Percentiles rank a stretch among this genome's conserved stretches.
Conservation (phyloP, 2,113 vertebrate species). For the Callorhinus ursinus region DNA sequence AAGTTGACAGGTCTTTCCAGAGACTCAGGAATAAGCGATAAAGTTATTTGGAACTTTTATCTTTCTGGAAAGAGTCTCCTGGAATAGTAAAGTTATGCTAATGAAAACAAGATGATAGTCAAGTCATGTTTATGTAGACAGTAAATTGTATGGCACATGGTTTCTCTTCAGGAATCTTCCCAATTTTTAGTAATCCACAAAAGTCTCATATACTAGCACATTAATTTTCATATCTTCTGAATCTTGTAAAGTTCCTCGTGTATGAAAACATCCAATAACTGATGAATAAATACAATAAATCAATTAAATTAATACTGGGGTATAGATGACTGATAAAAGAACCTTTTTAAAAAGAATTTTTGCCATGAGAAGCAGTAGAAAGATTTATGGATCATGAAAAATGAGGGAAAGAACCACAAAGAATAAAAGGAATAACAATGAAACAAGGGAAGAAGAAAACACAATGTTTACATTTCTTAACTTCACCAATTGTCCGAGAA, state of each 20-base stretch:
- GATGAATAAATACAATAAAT: not conserved
- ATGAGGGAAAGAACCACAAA: not conserved
- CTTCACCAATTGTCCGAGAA: not conserved
- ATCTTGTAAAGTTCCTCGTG: not conserved
- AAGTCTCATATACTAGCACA: not conserved
- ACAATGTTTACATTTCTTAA: not conserved
- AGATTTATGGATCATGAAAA: not conserved
- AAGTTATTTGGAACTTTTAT: not conserved
- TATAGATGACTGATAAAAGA: not conserved
- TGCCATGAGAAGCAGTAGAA: not conserved
- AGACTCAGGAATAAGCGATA: not conserved
- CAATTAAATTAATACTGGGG: not conserved
- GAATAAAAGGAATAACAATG: not conserved
- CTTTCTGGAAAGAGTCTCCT: not conserved
- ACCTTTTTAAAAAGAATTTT: not conserved
- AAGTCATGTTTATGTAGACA: not conserved
- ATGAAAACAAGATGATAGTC: not conserved
- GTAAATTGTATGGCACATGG: not conserved
- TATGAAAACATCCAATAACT: not conserved
- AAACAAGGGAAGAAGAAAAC: not conserved
- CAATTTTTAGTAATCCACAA: not conserved
- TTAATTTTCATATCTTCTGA: not conserved
- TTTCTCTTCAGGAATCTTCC: slow-evolving; percentile 2
- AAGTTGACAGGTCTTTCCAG: not conserved
- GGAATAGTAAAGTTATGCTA: slow-evolving; percentile 13